Evolutionary conservation across 2,797 vertebrate species (phyloP).

Genomic region (Nannoperca obscura): DNA sequence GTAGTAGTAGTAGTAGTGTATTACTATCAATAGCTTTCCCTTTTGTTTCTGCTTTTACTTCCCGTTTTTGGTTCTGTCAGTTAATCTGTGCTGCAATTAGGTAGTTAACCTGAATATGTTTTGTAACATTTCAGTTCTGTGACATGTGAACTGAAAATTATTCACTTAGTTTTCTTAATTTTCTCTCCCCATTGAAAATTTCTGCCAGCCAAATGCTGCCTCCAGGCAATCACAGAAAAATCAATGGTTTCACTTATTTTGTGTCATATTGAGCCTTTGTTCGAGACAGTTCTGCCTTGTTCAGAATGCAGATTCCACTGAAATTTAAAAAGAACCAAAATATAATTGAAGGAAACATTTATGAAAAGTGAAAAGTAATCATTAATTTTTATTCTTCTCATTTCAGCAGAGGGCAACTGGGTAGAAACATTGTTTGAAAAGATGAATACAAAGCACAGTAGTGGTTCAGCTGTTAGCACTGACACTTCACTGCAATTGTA

Average conservation of each 20-base stretch:
- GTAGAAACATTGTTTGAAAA: not conserved
- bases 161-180: not conserved
- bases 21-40: not conserved
- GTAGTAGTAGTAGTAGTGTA: not conserved
- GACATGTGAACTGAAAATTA: not conserved
- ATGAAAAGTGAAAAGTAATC: too few species aligned
- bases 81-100: not conserved
- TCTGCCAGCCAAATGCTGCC: not conserved
- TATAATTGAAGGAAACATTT: not conserved
- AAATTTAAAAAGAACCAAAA: not conserved
- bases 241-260: not conserved
- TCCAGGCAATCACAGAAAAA: not conserved
- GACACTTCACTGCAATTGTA: not conserved
- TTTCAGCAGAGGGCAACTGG: not conserved
- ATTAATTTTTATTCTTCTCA: too few species aligned
- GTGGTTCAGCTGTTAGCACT: not conserved
- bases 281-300: not conserved
- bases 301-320: not conserved
- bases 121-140: not conserved
- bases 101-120: not conserved
- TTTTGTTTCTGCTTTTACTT: constrained; percentile 26
- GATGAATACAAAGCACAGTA: not conserved
- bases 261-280: not conserved
- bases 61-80: not conserved
- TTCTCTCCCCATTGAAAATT: not conserved